These are phyloP conservation scores for Synanceia verrucosa DNA, from an alignment of 2,797 vertebrate genomes.

Conservation along the genomic window DNA sequence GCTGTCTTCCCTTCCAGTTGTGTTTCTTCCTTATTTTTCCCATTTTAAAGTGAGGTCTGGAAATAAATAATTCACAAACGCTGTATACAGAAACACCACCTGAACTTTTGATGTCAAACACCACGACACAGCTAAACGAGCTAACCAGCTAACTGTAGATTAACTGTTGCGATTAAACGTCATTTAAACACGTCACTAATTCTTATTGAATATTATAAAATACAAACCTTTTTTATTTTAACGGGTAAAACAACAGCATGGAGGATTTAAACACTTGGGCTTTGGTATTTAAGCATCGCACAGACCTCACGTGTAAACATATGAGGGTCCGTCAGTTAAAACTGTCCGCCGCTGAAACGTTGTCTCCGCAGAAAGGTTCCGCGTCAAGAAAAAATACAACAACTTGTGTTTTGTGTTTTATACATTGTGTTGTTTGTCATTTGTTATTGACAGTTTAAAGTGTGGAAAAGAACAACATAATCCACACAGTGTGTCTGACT, in stretches of 20 bases:
- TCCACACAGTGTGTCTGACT: not conserved
- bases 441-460: not conserved
- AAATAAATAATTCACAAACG: not conserved
- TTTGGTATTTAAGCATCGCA: not conserved
- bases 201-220: not conserved
- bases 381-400: not conserved
- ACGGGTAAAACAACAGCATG: accelerated
- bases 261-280: not conserved
- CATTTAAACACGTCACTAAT: not conserved
- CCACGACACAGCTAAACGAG: not conserved
- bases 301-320: slow-evolving; percentile 75
- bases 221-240: slow-evolving; percentile 7
- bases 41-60: slow-evolving; percentile 70
- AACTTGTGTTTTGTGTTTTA: not conserved
- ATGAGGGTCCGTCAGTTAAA: slow-evolving; percentile 35
- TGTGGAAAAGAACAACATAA: not conserved
- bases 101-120: not conserved
- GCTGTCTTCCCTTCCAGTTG: slow-evolving; percentile 88
- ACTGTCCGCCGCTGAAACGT: slow-evolving; percentile 16
- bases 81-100: not conserved
- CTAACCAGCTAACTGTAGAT: not conserved
- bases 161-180: accelerated
- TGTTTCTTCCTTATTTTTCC: slow-evolving; percentile 84
- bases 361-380: slow-evolving; percentile 39
- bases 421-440: not conserved